These are phyloP conservation scores for Chaitophorus viminalis DNA, from an alignment of 2,888 invertebrate species.

Conservation along the genomic window DNA sequence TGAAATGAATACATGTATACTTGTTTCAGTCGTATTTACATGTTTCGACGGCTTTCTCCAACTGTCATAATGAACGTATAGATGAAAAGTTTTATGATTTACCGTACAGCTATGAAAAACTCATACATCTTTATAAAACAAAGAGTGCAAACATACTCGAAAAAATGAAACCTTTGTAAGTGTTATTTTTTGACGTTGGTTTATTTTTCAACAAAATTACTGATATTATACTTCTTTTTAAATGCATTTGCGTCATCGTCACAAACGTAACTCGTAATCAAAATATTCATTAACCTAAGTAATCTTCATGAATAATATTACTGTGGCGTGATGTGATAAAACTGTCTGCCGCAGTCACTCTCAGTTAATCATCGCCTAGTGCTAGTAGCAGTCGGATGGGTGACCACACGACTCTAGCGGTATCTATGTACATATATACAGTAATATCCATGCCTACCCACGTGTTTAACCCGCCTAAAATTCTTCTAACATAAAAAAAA, in stretches of 20 bases:
- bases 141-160: constrained; percentile 63
- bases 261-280: not conserved
- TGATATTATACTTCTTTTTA: not conserved
- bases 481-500: too few species aligned
- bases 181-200: not conserved
- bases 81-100: constrained; percentile 64
- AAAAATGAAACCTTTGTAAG: constrained; percentile 67
- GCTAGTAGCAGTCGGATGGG: too few species aligned
- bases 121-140: constrained; percentile 63
- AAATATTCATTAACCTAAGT: too few species aligned
- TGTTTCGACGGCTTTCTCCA: constrained; percentile 64
- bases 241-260: not conserved
- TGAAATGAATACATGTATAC: not conserved
- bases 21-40: constrained; percentile 63
- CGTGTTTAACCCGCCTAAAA: too few species aligned
- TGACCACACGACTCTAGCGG: too few species aligned
- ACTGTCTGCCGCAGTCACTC: too few species aligned
- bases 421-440: too few species aligned
- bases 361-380: too few species aligned
- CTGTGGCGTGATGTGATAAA: too few species aligned
- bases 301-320: too few species aligned
- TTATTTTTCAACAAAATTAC: too few species aligned
- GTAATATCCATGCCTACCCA: too few species aligned
- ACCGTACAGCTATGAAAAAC: constrained; percentile 63
- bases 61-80: constrained; percentile 63